Base-by-base conservation (phyloP, 2,113 vertebrate genomes). In the Galeopterus variegatus region DNA sequence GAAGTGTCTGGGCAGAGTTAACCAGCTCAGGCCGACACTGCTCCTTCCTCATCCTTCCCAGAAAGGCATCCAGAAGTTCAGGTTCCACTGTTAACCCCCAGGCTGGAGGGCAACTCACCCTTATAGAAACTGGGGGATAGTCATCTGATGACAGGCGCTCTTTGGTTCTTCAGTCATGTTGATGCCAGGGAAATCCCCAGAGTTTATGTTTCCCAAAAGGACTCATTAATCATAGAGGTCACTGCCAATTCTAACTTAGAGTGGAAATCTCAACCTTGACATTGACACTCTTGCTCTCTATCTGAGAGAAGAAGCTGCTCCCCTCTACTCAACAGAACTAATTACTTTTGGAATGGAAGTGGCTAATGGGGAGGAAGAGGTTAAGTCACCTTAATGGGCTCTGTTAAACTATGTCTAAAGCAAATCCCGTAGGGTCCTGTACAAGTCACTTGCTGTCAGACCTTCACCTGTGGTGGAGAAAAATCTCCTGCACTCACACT, bases 31-130 rank as follows among this genome's bases (percentile, higher is more conserved):
- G 18, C 23, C 17, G 23, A 18, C 1, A 0, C 8, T 3, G 23
- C 19, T 36, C 2, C 10, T 60, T 73, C 67, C 48, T 60, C 24
- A 19, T 52, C 13, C 15, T 18, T 83, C 41, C 64, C 48, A 19
- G 48, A 93, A 77, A 94, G 23, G 7, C 48, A 69, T 1, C 48
- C 41, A 50, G 95, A 87, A 75, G 24, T 80, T 90, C 92, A 84
- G 75, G 70, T 52, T 94, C 45, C 36, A 50, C 58, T 56, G 72
- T 26, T 31, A 18, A 94, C 48, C 19, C 31, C 31, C 26, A 21
- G 31, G 5, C 7, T 15, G 70, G 28, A 64, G 45, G n/a, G 50
- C 45, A 73, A 77, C 41, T 83, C 48, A 45, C 50, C 41, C 4
- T 28, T 56, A 12, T 0, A 60, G 77, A 23, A 90, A 70, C 26